phyloP scores from a whole-genome alignment of 2,113 vertebrate genomes.

The Percina caprodes region DNA sequence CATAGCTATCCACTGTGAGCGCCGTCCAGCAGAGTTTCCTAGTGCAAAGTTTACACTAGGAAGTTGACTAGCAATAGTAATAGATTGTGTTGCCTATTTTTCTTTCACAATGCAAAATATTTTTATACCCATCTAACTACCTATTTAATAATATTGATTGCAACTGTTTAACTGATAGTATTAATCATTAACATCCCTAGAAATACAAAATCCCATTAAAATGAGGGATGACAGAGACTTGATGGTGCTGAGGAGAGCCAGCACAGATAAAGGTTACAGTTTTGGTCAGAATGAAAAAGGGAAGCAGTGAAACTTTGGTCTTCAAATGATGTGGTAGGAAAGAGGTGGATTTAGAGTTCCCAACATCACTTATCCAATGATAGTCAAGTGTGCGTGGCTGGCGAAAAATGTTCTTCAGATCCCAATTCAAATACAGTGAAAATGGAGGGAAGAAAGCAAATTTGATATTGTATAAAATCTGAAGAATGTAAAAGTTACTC shows the following conservation, averaged over 20 bases:
- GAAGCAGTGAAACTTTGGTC: slow-evolving; percentile 5
- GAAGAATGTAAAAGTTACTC: slow-evolving; percentile 73
- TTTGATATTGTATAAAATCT: slow-evolving; percentile 74
- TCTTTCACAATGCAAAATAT: too few species aligned
- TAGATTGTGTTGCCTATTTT: too few species aligned
- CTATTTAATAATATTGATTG: too few species aligned
- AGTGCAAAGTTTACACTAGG: too few species aligned
- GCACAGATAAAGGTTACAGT: neutral
- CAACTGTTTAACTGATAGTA: too few species aligned
- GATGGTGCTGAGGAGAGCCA: neutral
- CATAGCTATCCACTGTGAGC: too few species aligned
- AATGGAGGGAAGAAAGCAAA: slow-evolving; percentile 39
- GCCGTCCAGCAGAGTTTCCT: too few species aligned
- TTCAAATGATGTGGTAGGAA: slow-evolving; percentile 6
- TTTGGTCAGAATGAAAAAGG: slow-evolving; percentile 15
- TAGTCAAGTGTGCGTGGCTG: neutral
- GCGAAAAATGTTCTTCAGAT: neutral
- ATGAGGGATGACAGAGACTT: neutral
- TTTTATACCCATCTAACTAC: too few species aligned
- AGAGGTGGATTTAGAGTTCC: neutral
- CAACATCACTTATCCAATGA: slow-evolving; percentile 14
- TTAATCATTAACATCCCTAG: too few species aligned
- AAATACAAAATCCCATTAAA: slow-evolving; percentile 14
- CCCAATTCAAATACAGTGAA: slow-evolving; percentile 2
- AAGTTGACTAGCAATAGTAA: too few species aligned